A percentile compares a stretch with the other conserved stretches of the same genome.
Conservation (phyloP, 2,888 invertebrate genomes). For the Nineta flava region DNA sequence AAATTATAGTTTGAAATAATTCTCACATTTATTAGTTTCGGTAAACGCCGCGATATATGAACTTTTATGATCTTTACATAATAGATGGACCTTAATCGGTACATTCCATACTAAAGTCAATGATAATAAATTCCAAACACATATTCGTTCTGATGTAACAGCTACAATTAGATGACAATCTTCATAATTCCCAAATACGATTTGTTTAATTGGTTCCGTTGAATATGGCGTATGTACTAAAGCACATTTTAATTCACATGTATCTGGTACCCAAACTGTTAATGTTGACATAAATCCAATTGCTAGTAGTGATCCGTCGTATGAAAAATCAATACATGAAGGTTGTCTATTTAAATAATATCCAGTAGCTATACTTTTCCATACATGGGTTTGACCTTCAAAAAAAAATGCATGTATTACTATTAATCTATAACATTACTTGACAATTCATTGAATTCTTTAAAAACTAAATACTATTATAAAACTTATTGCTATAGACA, state of each 20-base stretch:
- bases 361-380: slow-evolving; percentile 48
- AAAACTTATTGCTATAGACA: neutral
- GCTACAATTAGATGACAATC: slow-evolving; percentile 41
- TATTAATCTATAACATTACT: too few relatives aligned
- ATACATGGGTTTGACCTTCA: slow-evolving; percentile 23
- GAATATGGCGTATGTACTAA: slow-evolving; percentile 27
- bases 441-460: slow-evolving; percentile 34
- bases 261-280: slow-evolving; percentile 52
- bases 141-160: slow-evolving; percentile 38
- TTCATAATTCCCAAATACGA: slow-evolving; percentile 40
- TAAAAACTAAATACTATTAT: slow-evolving; percentile 7
- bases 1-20: too few relatives aligned
- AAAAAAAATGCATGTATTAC: too few relatives aligned
- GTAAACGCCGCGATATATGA: slow-evolving; percentile 54
- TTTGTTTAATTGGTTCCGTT: slow-evolving; percentile 22
- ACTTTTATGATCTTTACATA: slow-evolving; percentile 43
- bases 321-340: slow-evolving; percentile 45
- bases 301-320: slow-evolving; percentile 61
- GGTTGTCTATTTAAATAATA: slow-evolving; percentile 42
- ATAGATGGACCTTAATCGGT: slow-evolving; percentile 28
- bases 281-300: slow-evolving; percentile 48
- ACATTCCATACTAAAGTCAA: slow-evolving; percentile 55
- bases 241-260: slow-evolving; percentile 38
- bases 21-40: slow-evolving; percentile 43
- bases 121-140: slow-evolving; percentile 57